A percentile compares a stretch with the other conserved stretches of the same genome.
Conservation (phyloP, 2,888 invertebrate species). For the Tillus elongatus region DNA sequence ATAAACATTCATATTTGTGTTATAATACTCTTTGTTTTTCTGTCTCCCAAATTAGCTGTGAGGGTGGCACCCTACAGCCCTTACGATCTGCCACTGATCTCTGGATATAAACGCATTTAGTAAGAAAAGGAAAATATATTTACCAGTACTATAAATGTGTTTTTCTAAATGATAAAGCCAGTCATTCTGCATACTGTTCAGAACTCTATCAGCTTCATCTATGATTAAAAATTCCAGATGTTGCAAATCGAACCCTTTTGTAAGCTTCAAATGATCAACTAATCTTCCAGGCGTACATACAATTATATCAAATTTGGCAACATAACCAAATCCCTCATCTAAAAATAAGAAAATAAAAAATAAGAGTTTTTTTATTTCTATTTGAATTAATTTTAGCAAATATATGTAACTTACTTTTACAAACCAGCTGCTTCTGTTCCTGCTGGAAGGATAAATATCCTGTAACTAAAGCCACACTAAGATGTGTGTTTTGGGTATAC, state of each 20-base stretch:
- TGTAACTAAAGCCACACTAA: conserved; percentile 63
- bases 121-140: conserved; percentile 3
- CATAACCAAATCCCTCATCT: conserved; percentile 51
- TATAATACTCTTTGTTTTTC: no score
- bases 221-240: conserved; percentile 74
- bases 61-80: no score
- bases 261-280: conserved; percentile 82
- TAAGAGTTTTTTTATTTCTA: no score
- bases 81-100: no score
- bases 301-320: conserved; percentile 69
- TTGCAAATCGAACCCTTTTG: conserved; percentile 66
- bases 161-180: conserved; percentile 78
- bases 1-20: no score
- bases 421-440: conserved; percentile 54
- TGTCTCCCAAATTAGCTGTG: no score
- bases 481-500: conserved; percentile 55
- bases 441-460: conserved; percentile 57
- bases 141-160: conserved; percentile 45
- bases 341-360: conserved; percentile 28
- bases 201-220: conserved; percentile 94
- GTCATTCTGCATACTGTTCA: conserved; percentile 85
- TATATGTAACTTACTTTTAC: no score
- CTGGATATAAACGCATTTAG: no score
- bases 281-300: conserved; percentile 90
- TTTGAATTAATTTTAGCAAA: no score